These are phyloP conservation scores for Genyomyrus donnyi DNA, from an alignment of 2,113 vertebrate species.

Conservation along the genomic window DNA sequence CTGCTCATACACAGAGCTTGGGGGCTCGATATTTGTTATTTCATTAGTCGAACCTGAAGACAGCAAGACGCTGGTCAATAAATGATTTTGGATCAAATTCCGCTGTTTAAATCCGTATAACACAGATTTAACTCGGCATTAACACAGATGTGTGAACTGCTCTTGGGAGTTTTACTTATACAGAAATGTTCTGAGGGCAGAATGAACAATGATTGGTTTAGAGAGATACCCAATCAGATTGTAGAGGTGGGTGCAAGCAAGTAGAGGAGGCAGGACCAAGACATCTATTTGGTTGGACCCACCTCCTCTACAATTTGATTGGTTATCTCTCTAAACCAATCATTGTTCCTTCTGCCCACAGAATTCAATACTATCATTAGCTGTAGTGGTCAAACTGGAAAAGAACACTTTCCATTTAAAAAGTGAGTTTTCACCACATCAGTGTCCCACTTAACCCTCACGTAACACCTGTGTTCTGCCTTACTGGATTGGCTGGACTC, in stretches of 20 bases:
- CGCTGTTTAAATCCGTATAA: background rate
- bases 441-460: background rate
- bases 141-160: background rate
- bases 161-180: background rate
- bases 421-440: background rate
- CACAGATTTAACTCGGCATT: background rate
- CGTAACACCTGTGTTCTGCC: background rate
- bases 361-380: background rate
- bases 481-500: background rate
- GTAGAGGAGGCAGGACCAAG: no score
- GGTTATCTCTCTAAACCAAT: no score
- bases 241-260: no score
- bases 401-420: background rate
- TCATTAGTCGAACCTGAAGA: background rate
- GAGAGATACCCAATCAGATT: no score
- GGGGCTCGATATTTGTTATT: background rate
- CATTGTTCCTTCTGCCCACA: background rate
- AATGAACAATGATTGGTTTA: no score
- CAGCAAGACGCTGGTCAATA: background rate
- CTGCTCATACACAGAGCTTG: background rate
- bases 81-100: background rate
- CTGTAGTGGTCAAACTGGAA: background rate
- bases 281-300: no score
- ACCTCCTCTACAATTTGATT: no score
- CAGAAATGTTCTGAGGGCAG: background rate